Evolutionary conservation across 2,888 invertebrate genomes (phyloP), one percentile per base, ranked within the genome.

Genomic region (Catotricha subobsoleta): DNA sequence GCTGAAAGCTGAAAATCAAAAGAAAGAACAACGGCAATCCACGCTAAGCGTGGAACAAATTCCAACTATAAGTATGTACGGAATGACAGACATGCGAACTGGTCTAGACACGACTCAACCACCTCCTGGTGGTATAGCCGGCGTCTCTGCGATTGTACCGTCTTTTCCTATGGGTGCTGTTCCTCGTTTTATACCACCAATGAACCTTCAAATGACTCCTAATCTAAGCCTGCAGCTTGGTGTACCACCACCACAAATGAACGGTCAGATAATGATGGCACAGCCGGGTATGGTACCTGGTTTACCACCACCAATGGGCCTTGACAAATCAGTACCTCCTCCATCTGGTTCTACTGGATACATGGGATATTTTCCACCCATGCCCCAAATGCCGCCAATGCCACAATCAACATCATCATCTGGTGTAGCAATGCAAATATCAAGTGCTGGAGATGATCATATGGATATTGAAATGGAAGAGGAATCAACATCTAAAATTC

Each of bases 381-480:
- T 41, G 27, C 40, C 40, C 7, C 29, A 30, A 39, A 28, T 39
- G 28, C 40, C 40, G 13, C 40, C 34, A 15, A 36, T 36, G 36
- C 6, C 36, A 44, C 48, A 52, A 0, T 43, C 54, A 47, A 52
- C 58, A 50, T 2, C 65, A 56, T 51, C 59, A 51, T 43, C 65
- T 49, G 49, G 61, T 9, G 30, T 3, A n/a, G 7, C 30, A 9
- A 10, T 29, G 19, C 38, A 38, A 38, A 36, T 25, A 13, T 23
- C 5, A 25, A 25, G 16, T 36, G 23, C 21, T 16, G 28, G 68
- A 38, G 79, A 79, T 41, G 82, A 82, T 52, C 79, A 78, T 41
- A 83, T 83, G 82, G 83, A 83, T 48, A 68, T 83, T 31, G 83
- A 83, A 57, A 74, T 76, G 57, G 76, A 75, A 43, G 71, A 74